Evolutionary conservation across 2,113 vertebrate species (phyloP).

Genomic region (Periophthalmus modestus): DNA sequence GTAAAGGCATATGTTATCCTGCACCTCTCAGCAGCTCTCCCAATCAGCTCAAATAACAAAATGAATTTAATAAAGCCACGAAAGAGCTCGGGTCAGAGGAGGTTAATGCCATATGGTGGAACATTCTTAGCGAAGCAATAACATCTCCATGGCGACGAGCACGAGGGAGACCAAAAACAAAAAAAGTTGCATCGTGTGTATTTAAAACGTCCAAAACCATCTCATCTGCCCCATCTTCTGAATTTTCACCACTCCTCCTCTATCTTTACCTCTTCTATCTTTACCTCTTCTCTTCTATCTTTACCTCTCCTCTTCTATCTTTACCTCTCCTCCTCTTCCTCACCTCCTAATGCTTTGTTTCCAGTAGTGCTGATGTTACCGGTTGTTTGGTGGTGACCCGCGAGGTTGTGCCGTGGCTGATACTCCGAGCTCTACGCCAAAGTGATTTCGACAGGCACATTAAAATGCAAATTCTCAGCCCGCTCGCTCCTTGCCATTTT

Average conservation of each 20-base stretch:
- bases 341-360: slow-evolving; percentile 53
- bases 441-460: slow-evolving; percentile 82
- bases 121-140: too few species aligned
- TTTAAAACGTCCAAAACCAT: slow-evolving; percentile 6
- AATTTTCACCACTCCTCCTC: not conserved
- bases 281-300: not conserved
- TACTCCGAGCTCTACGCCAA: slow-evolving; percentile 56
- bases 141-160: too few species aligned
- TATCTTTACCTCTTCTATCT: not conserved
- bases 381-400: slow-evolving; percentile 62
- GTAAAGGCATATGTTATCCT: too few species aligned
- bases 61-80: too few species aligned
- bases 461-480: slow-evolving; percentile 91
- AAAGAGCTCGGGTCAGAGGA: too few species aligned
- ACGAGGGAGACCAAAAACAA: too few species aligned
- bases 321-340: slow-evolving; percentile 38
- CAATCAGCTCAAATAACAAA: too few species aligned
- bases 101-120: too few species aligned
- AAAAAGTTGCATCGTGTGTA: too few species aligned
- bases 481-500: slow-evolving; percentile 77
- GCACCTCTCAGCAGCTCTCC: too few species aligned
- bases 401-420: slow-evolving; percentile 57
- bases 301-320: too few species aligned
- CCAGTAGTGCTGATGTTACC: slow-evolving; percentile 56
- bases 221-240: not conserved